Evolutionary conservation across 2,113 vertebrate genomes (phyloP), one percentile per base, ranked within the genome.

Genomic region (Xiphophorus couchianus): DNA sequence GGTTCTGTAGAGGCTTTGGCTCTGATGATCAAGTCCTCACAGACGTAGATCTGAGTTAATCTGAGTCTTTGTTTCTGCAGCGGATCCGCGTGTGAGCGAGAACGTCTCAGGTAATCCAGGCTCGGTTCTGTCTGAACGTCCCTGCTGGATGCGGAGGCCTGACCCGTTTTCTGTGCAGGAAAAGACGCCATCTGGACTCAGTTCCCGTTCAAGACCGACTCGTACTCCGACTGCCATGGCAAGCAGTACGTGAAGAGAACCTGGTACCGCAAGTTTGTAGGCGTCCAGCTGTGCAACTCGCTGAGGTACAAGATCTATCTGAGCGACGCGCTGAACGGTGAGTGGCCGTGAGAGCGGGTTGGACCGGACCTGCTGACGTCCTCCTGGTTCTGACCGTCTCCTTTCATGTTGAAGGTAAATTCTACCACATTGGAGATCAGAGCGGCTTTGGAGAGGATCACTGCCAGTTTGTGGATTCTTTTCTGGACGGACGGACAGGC

Each of bases 131-230:
- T 48, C 35, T 4, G 22, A 67, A 62, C 19, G 9, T 13, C 22
- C 63, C 12, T 9, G 12, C 42, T 29, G 7, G 35, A 62, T 8
- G 5, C 12, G 54, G 3, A 70, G 51, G 29, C 2, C 13, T 33
- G 5, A 5, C 9, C 17, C 22, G 8, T 60, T 27, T 35, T 83
- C 35, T 74, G 33, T 60, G 15, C 73, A 94, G 98, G 98, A 80
- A 99, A 98, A 92, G 97, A 97, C 69, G 97, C 98, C 62, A 99
- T 99, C 89, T 99, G 98, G 98, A 98, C 97, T 0, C 95, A 97
- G 94, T 97, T 97, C 72, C 94, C 94, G 15, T 99, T 99, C 79
- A 94, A 94, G 78, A 95, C 96, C 0, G 97, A 98, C 88, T 88
- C 93, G 1, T 96, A 96, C 84, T 98, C 98, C 0, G 97, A 98